Percentiles rank a stretch among this genome's conserved stretches.
Evolutionary conservation across 92 coral and sea anemone genomes (phyloP).

Genomic region (Paramuricea clavata): DNA sequence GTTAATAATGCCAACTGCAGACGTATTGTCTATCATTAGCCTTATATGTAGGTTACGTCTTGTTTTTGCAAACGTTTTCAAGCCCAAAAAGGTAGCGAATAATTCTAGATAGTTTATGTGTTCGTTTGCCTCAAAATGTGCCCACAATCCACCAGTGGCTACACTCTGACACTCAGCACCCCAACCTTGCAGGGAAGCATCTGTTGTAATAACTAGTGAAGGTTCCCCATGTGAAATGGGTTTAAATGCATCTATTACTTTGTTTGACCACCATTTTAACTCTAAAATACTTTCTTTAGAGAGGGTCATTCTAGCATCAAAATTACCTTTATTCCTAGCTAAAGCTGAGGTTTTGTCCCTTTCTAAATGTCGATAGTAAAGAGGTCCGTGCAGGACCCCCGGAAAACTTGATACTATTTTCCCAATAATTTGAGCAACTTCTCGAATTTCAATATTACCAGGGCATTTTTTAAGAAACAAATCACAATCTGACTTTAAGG

Average conservation of each 20-base stretch:
- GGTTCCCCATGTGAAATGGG: slow-evolving; percentile 38
- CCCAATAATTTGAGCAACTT: slow-evolving; percentile 71
- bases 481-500: not conserved
- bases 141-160: slow-evolving; percentile 43
- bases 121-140: slow-evolving; percentile 34
- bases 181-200: slow-evolving; percentile 63
- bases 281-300: slow-evolving; percentile 48
- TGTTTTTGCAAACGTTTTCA: slow-evolving; percentile 27
- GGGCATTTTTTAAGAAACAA: not conserved
- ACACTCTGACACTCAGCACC: slow-evolving; percentile 39
- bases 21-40: slow-evolving; percentile 57
- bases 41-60: slow-evolving; percentile 37
- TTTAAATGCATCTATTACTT: slow-evolving; percentile 27
- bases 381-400: slow-evolving; percentile 71
- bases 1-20: slow-evolving; percentile 63
- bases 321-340: slow-evolving; percentile 25
- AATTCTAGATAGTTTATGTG: slow-evolving; percentile 69
- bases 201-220: slow-evolving; percentile 42
- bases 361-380: slow-evolving; percentile 68
- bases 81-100: slow-evolving; percentile 49
- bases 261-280: slow-evolving; percentile 51
- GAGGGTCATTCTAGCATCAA: slow-evolving; percentile 37
- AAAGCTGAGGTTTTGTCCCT: slow-evolving; percentile 65
- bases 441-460: slow-evolving; percentile 13
- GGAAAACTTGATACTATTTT: slow-evolving; percentile 70